A percentile compares a stretch with the other conserved stretches of the same genome.
Evolutionary conservation across 1,140 invertebrate genomes (phyloP).

Genomic region (Trichoplusia ni): DNA sequence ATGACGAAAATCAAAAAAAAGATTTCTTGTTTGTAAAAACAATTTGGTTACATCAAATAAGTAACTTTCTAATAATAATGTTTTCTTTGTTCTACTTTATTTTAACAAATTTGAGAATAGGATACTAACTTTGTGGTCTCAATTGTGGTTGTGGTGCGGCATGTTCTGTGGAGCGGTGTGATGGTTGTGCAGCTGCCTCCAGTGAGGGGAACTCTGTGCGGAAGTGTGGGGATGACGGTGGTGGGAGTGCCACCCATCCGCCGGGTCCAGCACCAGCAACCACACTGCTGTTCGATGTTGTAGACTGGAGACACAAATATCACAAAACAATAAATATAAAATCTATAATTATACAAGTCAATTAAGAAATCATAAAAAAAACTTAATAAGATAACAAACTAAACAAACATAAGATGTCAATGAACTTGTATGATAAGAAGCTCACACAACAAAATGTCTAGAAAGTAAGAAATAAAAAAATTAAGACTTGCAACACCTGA

Average conservation of each 20-base stretch:
- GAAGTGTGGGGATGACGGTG: slow-evolving; percentile 89
- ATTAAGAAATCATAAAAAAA: background rate
- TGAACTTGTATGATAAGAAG: slow-evolving; percentile 4
- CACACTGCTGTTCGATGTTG: slow-evolving; percentile 62
- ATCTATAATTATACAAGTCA: background rate
- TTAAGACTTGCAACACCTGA: background rate
- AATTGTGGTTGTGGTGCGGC: slow-evolving; percentile 68
- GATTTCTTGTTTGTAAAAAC: too few relatives aligned
- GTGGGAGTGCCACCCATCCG: slow-evolving; percentile 84
- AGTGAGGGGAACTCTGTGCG: slow-evolving; percentile 93
- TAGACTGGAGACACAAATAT: slow-evolving; percentile 44
- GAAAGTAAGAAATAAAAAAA: background rate
- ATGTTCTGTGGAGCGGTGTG: slow-evolving; percentile 71
- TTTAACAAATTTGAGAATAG: background rate
- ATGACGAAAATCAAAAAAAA: too few relatives aligned
- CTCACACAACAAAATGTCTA: background rate
- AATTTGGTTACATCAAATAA: too few relatives aligned
- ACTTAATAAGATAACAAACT: background rate
- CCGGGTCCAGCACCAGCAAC: slow-evolving; percentile 61
- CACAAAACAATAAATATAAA: background rate
- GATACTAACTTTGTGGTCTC: slow-evolving; percentile 77
- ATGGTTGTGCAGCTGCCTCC: slow-evolving; percentile 78
- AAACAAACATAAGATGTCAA: background rate
- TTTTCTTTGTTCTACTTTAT: too few relatives aligned
- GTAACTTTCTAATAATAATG: too few relatives aligned